phyloP scores from a whole-genome alignment of 1,140 invertebrate genomes.

The Acromyrmex charruanus region DNA sequence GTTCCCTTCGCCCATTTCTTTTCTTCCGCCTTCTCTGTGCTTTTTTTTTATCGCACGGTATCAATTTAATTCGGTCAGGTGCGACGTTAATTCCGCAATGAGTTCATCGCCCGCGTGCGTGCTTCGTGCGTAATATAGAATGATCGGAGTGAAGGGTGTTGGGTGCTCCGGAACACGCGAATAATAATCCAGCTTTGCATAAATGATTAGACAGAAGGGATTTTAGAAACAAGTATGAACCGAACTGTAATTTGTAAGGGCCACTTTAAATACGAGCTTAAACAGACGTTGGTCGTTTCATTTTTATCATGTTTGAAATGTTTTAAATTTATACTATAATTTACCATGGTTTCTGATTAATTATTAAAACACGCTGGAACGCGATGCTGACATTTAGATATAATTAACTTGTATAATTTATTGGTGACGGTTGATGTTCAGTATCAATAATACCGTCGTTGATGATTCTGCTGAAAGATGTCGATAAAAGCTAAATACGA shows the following conservation, averaged over 20 bases:
- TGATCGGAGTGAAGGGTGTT: background rate
- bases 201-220: constrained; percentile 10
- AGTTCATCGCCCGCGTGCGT: constrained; percentile 47
- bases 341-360: background rate
- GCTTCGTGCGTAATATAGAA: constrained; percentile 3
- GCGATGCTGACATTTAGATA: background rate
- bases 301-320: background rate
- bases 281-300: no score
- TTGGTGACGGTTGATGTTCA: background rate
- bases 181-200: constrained; percentile 27
- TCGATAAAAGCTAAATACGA: background rate
- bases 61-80: constrained; percentile 66
- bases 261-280: background rate
- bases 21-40: background rate
- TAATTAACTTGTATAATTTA: background rate
- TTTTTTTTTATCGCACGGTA: constrained; percentile 48
- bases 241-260: background rate
- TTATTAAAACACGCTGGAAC: background rate
- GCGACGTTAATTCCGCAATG: constrained; percentile 51
- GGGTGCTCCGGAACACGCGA: constrained; percentile 31
- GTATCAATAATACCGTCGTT: background rate
- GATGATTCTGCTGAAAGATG: background rate
- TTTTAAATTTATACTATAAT: background rate
- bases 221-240: background rate
- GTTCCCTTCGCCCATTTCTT: background rate